These are phyloP conservation scores for Acrobasis suavella DNA, from an alignment of 2,888 invertebrate genomes.

Conservation along the genomic window DNA sequence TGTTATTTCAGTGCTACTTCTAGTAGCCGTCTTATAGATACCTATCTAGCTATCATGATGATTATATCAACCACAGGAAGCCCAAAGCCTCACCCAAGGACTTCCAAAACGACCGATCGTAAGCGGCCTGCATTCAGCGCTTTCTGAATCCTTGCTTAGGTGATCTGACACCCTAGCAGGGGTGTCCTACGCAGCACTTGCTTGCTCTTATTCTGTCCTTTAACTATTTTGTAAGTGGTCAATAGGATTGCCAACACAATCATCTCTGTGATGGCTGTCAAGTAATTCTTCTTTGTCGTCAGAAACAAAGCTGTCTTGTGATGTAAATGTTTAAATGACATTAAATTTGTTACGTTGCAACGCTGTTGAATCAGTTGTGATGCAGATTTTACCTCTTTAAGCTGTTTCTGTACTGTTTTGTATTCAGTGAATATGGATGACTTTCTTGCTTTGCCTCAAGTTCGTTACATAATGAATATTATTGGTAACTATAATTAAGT, in stretches of 20 bases:
- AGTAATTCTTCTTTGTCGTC: constrained; percentile 32
- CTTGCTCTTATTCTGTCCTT: neutral
- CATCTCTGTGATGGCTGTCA: constrained; percentile 15
- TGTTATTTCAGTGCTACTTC: no score
- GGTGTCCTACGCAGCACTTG: no score
- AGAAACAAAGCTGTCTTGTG: constrained; percentile 37
- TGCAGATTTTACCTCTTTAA: neutral
- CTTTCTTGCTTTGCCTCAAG: constrained; percentile 4
- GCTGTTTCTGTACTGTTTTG: neutral
- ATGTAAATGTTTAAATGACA: constrained; percentile 46
- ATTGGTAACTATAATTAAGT: no score
- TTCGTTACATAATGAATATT: constrained; percentile 21
- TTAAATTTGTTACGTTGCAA: constrained; percentile 31
- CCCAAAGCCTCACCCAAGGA: no score
- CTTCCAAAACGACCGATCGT: no score
- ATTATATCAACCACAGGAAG: no score
- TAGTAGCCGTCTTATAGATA: no score
- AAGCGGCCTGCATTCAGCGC: no score
- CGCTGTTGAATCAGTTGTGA: neutral
- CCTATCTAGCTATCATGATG: no score
- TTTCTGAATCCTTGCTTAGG: no score
- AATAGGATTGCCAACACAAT: constrained; percentile 14
- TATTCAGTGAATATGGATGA: constrained; percentile 8
- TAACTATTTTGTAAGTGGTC: neutral
- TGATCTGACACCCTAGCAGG: no score